Conservation (phyloP, 2,113 vertebrate genomes). For the Chloropsis cyanopogon region DNA sequence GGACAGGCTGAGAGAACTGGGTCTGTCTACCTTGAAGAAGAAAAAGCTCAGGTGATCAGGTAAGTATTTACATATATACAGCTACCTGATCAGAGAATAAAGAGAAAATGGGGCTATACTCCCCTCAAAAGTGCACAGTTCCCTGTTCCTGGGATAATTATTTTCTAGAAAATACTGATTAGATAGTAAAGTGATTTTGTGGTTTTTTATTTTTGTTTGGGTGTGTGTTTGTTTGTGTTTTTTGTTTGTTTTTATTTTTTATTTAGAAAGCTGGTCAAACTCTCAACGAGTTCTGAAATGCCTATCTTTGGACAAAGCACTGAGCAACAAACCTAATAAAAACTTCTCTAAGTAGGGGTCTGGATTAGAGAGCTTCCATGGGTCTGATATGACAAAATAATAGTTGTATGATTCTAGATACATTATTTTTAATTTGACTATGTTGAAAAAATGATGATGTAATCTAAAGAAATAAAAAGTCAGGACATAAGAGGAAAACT, state of each 20-base stretch:
- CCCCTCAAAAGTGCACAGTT: background rate
- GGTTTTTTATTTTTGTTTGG: rapidly evolving
- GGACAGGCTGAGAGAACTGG: background rate
- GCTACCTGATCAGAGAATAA: background rate
- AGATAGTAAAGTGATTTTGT: background rate
- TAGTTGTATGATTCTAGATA: background rate
- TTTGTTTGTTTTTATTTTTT: background rate
- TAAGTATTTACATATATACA: background rate
- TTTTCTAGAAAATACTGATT: background rate
- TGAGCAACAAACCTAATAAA: background rate
- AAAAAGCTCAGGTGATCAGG: background rate
- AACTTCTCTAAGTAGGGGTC: background rate
- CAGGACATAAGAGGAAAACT: background rate
- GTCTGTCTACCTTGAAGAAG: background rate
- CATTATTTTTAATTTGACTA: background rate
- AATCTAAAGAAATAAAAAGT: background rate
- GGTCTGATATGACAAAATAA: background rate
- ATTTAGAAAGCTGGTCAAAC: background rate
- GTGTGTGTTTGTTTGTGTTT: too few species aligned
- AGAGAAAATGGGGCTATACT: background rate
- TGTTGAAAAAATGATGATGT: background rate
- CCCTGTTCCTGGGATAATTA: background rate
- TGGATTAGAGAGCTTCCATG: background rate
- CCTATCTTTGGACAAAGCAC: background rate
- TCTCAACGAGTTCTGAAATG: background rate